A percentile compares a stretch with the other conserved stretches of the same genome.
These are phyloP conservation scores for Lampropteryx suffumata DNA, from an alignment of 2,888 invertebrate genomes.

Conservation along the genomic window DNA sequence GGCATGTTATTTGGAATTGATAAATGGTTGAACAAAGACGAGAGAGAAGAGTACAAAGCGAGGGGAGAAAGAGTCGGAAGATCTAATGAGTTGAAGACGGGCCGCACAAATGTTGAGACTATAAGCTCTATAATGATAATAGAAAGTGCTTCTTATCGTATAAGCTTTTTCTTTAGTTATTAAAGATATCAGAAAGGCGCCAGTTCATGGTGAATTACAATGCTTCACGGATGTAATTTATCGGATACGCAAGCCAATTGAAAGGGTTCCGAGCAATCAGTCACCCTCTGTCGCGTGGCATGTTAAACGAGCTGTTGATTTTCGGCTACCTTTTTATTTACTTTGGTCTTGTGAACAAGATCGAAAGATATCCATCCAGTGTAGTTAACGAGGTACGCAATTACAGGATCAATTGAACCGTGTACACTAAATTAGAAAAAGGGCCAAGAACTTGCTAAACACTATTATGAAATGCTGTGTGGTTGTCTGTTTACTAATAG, in stretches of 20 bases:
- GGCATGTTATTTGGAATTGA: constrained; percentile 83
- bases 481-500: too few species aligned
- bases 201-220: constrained; percentile 60
- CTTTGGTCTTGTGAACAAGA: constrained; percentile 45
- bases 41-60: constrained; percentile 65
- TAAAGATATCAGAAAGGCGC: constrained; percentile 41
- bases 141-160: constrained; percentile 68
- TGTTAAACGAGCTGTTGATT: constrained; percentile 61
- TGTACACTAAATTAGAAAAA: neutral
- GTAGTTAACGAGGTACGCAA: constrained; percentile 19
- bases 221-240: constrained; percentile 55
- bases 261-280: constrained; percentile 52
- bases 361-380: constrained; percentile 26
- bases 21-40: constrained; percentile 79
- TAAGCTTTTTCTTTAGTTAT: constrained; percentile 33
- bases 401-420: neutral
- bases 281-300: constrained; percentile 64
- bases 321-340: constrained; percentile 48
- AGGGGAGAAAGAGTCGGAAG: constrained; percentile 59
- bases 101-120: constrained; percentile 55
- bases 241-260: constrained; percentile 49
- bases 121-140: constrained; percentile 72
- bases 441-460: neutral
- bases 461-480: neutral
- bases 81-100: constrained; percentile 73